These are phyloP conservation scores for Umimayanthus chanpuru DNA, from an alignment of 92 coral and sea anemone genomes.

Conservation along the genomic window DNA sequence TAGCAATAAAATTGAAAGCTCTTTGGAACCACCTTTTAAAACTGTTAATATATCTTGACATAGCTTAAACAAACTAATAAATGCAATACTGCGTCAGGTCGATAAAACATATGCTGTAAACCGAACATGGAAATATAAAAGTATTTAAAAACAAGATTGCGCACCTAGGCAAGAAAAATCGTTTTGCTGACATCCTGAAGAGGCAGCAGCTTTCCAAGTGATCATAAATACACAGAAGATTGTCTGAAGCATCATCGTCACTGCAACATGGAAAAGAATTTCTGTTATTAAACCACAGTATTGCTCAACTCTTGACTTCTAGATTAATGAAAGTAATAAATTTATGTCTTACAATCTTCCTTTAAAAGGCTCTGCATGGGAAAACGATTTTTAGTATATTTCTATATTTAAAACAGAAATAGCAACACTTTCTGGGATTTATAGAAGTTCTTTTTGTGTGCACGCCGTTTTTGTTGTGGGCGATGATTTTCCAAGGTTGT, in stretches of 20 bases:
- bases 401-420: no score
- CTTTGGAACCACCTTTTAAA: background rate
- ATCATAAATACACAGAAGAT: background rate
- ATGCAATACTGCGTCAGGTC: background rate
- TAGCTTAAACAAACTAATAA: no score
- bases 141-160: background rate
- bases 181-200: constrained; percentile 10
- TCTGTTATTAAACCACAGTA: background rate
- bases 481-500: background rate
- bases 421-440: background rate
- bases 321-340: no score
- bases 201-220: background rate
- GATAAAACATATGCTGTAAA: background rate
- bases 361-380: background rate
- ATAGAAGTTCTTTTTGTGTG: background rate
- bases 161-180: constrained; percentile 17
- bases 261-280: background rate
- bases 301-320: background rate
- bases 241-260: background rate
- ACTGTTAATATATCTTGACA: background rate
- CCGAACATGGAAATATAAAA: background rate
- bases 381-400: background rate
- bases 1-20: background rate
- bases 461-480: no score
- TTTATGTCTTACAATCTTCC: background rate